Conservation (phyloP, 2,113 vertebrate species). For the Phoenicopterus ruber region DNA sequence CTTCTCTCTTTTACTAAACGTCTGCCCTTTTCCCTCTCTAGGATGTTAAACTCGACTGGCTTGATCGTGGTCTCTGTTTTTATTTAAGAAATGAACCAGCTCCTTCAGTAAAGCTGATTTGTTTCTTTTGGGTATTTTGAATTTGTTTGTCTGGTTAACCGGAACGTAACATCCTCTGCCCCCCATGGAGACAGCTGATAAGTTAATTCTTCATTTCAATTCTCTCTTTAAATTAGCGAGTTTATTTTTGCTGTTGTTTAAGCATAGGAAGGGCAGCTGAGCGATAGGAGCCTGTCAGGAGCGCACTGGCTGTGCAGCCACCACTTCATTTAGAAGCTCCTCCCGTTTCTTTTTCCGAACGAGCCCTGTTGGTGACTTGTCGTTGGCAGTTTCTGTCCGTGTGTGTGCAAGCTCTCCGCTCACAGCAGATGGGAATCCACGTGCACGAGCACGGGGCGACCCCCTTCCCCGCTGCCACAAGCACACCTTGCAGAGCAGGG, state of each 20-base stretch:
- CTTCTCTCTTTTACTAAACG: neutral
- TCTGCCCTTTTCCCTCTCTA: conserved; percentile 20
- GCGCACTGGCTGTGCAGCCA: neutral
- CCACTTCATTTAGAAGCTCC: neutral
- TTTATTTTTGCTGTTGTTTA: neutral
- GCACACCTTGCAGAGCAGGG: neutral
- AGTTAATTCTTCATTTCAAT: neutral
- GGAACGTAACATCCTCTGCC: neutral
- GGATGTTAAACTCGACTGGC: conserved; percentile 52
- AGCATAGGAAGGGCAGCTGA: neutral
- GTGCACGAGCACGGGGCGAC: accelerated
- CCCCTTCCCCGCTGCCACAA: accelerated
- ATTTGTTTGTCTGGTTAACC: neutral
- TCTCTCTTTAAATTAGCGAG: neutral
- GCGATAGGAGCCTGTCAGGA: neutral
- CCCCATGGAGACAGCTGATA: neutral
- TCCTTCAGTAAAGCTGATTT: conserved; percentile 63
- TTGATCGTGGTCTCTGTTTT: conserved; percentile 49
- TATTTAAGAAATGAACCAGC: conserved; percentile 51
- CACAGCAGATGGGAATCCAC: neutral
- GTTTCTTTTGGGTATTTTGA: conserved; percentile 34
- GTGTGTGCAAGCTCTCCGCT: neutral
- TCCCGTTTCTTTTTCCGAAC: neutral
- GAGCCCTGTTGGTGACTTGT: neutral
- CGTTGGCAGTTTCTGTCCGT: accelerated